phyloP scores from a whole-genome alignment of 2,797 vertebrate genomes.

The Choloepus didactylus region DNA sequence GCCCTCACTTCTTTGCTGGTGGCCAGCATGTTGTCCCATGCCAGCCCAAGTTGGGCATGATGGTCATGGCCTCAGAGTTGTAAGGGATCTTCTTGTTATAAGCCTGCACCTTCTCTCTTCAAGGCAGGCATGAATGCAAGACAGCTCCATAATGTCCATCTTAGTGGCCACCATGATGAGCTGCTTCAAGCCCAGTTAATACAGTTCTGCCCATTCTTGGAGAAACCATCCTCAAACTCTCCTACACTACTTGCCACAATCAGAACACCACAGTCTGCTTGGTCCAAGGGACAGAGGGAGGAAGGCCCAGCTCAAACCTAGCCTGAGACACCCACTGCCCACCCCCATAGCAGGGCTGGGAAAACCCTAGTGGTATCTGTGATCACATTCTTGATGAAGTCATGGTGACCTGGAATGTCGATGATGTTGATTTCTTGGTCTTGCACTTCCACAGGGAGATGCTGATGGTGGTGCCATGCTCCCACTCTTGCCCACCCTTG shows the following conservation, averaged over 20 bases:
- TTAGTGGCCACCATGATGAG: constrained; percentile 90
- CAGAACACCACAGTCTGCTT: constrained; percentile 77
- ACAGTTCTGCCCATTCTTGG: constrained; percentile 24
- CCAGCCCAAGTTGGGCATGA: constrained; percentile 92
- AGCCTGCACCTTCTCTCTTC: constrained; percentile 76
- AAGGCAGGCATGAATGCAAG: constrained; percentile 59
- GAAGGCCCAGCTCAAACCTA: not conserved
- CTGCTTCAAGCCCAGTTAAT: constrained; percentile 77
- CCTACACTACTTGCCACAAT: constrained; percentile 71
- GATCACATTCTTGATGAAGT: constrained; percentile 95
- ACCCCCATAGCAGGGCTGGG: not conserved
- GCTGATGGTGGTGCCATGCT: constrained; percentile 92
- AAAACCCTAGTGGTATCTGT: constrained; percentile 86
- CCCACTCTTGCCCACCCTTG: constrained; percentile 92
- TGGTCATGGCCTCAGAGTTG: constrained; percentile 85
- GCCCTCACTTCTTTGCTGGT: constrained; percentile 87
- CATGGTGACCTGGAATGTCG: constrained; percentile 91
- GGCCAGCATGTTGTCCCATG: constrained; percentile 94
- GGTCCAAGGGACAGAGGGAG: not conserved
- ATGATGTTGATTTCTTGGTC: constrained; percentile 91
- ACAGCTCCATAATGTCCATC: constrained; percentile 91
- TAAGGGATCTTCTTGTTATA: constrained; percentile 79
- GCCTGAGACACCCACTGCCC: not conserved
- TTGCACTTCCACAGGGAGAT: constrained; percentile 93
- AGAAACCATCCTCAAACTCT: constrained; percentile 75